Conservation (phyloP, 2,888 invertebrate species). For the Cylindroiulus punctatus region DNA sequence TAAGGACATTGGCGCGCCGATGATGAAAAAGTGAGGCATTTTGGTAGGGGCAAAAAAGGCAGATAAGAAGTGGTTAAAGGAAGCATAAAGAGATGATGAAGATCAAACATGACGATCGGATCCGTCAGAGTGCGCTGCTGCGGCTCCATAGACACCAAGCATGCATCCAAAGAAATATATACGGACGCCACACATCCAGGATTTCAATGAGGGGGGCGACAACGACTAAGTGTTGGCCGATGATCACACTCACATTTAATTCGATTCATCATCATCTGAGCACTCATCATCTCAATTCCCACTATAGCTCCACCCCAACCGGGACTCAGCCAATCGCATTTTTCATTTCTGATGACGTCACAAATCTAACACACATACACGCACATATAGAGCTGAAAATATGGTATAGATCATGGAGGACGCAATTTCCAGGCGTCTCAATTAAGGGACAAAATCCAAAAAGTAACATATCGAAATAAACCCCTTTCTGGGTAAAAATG, state of each 20-base stretch:
- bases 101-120: conserved; percentile 51
- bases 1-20: conserved; percentile 25
- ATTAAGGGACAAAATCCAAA: not conserved
- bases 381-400: conserved; percentile 15
- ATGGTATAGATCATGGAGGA: not conserved
- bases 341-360: conserved; percentile 43
- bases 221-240: conserved; percentile 35
- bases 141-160: conserved; percentile 30
- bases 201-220: conserved; percentile 35
- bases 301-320: conserved; percentile 48
- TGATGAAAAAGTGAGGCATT: conserved; percentile 37
- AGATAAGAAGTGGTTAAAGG: conserved; percentile 13
- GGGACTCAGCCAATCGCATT: conserved; percentile 50
- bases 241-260: conserved; percentile 46
- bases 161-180: conserved; percentile 34
- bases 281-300: conserved; percentile 51
- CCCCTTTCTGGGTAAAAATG: not conserved
- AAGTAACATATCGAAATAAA: not conserved
- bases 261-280: conserved; percentile 50
- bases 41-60: conserved; percentile 13
- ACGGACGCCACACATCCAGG: conserved; percentile 52
- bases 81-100: conserved; percentile 49
- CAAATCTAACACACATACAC: conserved; percentile 47
- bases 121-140: conserved; percentile 46
- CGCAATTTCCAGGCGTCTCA: not conserved